These are phyloP conservation scores for Lottia scabra DNA, from an alignment of 2,888 invertebrate genomes.

Conservation along the genomic window DNA sequence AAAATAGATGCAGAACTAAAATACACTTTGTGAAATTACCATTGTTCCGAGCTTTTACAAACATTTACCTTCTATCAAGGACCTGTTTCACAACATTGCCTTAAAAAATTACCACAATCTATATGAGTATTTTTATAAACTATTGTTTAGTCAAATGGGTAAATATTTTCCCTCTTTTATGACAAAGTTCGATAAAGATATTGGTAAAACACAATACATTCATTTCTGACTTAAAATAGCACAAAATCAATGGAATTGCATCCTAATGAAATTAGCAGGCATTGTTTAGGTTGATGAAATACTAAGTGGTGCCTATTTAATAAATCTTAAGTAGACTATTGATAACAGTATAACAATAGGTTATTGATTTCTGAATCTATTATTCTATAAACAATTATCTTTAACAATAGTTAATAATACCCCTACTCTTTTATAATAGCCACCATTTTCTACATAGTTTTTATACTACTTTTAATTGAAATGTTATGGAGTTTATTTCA, in stretches of 20 bases:
- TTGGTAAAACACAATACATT: neutral
- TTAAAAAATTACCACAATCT: too few species aligned
- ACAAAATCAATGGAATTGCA: neutral
- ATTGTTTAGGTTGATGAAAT: neutral
- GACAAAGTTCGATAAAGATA: neutral
- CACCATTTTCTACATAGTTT: too few species aligned
- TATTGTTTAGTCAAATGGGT: neutral
- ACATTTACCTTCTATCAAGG: too few species aligned
- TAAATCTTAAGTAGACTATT: constrained; percentile 7
- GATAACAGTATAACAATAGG: neutral
- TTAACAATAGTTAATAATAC: too few species aligned
- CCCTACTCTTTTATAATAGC: too few species aligned
- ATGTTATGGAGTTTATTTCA: too few species aligned
- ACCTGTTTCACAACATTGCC: too few species aligned
- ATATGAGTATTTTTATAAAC: too few species aligned
- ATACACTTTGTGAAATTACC: too few species aligned
- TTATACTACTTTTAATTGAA: too few species aligned
- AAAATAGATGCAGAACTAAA: too few species aligned
- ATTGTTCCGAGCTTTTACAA: too few species aligned
- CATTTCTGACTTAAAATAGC: neutral
- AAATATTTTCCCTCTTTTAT: neutral
- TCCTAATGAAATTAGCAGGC: neutral
- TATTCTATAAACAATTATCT: constrained; percentile 1
- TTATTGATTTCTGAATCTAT: neutral
- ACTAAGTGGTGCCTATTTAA: neutral